A percentile compares a stretch with the other conserved stretches of the same genome.
These are phyloP conservation scores for Psittacula echo DNA, from an alignment of 2,797 vertebrate species.

Conservation along the genomic window DNA sequence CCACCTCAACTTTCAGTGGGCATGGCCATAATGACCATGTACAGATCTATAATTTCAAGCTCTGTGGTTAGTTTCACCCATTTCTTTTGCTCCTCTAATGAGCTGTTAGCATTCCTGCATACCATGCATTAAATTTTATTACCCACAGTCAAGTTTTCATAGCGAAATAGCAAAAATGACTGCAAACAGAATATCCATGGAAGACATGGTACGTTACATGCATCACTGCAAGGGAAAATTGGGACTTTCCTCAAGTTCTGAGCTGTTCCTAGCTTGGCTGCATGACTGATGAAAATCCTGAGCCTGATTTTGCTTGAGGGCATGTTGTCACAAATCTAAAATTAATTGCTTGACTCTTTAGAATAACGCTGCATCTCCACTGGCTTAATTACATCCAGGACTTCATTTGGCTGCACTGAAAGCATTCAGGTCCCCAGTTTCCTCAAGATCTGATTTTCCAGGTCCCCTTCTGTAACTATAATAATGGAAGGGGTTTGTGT, in stretches of 20 bases:
- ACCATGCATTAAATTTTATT: constrained; percentile 51
- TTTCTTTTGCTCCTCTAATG: constrained; percentile 56
- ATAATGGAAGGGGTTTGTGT: background rate
- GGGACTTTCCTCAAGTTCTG: background rate
- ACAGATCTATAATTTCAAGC: constrained; percentile 31
- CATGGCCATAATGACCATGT: background rate
- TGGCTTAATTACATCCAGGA: background rate
- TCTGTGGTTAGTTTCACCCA: constrained; percentile 30
- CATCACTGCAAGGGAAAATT: background rate
- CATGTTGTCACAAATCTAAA: background rate
- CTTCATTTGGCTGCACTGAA: background rate
- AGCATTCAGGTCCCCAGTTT: background rate
- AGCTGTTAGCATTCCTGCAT: constrained; percentile 47
- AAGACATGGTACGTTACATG: background rate
- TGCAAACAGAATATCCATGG: background rate
- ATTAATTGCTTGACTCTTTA: background rate
- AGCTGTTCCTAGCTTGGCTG: background rate
- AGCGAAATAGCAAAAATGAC: background rate
- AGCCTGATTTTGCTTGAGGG: background rate
- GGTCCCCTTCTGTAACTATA: background rate
- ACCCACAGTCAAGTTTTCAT: constrained; percentile 28
- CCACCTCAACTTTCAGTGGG: background rate
- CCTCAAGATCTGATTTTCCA: background rate
- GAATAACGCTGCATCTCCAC: background rate
- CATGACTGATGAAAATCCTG: background rate